Percentiles rank a stretch among this genome's conserved stretches.
Conservation (phyloP, 2,113 vertebrate genomes). For the Silurus asotus region DNA sequence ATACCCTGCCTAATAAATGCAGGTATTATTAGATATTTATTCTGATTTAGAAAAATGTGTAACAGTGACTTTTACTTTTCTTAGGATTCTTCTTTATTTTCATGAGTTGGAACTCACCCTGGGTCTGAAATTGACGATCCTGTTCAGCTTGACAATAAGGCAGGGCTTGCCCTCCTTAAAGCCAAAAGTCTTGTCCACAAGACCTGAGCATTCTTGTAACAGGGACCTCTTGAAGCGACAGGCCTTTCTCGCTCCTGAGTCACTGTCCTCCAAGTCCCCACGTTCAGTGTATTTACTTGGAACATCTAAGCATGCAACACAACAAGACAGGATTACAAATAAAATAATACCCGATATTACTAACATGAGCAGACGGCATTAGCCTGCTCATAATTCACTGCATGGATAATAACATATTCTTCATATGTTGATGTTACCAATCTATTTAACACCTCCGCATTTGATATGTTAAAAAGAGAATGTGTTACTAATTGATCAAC, state of each 20-base stretch:
- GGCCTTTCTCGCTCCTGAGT: slow-evolving; percentile 66
- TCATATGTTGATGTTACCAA: neutral
- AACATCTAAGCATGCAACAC: slow-evolving; percentile 51
- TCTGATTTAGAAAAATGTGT: neutral
- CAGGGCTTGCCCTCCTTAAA: slow-evolving; percentile 86
- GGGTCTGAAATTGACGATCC: slow-evolving; percentile 89
- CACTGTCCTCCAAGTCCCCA: slow-evolving; percentile 62
- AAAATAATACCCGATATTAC: neutral
- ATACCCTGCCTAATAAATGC: neutral
- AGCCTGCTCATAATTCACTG: neutral
- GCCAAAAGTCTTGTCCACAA: slow-evolving; percentile 69
- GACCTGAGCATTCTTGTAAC: slow-evolving; percentile 82
- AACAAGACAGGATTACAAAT: slow-evolving; percentile 2
- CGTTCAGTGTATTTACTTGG: slow-evolving; percentile 69
- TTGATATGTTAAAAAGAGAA: neutral
- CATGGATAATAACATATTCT: neutral
- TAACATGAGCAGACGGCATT: neutral
- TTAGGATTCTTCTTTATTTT: neutral
- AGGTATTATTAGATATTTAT: neutral
- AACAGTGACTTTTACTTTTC: neutral
- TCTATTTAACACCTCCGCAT: neutral
- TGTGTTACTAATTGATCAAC: neutral
- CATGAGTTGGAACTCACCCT: slow-evolving; percentile 70
- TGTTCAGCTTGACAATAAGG: slow-evolving; percentile 91
- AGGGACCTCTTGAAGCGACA: slow-evolving; percentile 79